Evolutionary conservation across 1,140 invertebrate species (phyloP), one percentile per base, ranked within the genome.

Genomic region (Pseudomyrmex pallidus): DNA sequence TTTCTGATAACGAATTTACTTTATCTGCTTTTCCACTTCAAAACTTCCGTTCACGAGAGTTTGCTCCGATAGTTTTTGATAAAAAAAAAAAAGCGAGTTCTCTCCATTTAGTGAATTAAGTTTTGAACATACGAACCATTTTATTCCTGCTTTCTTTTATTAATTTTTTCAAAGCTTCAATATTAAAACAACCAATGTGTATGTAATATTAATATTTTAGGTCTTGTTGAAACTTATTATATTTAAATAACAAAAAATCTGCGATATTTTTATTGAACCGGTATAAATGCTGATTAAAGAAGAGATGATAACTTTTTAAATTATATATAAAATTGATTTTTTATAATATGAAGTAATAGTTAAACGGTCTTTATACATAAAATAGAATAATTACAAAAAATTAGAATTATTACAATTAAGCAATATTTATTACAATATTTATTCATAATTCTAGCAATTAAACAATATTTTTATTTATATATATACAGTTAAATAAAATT

Each of bases 1-100:
- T 70, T 52, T 48, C 82, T 87, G 85, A 87, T 87, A 87, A 82
- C 74, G 63, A 82, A 84, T 64, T 70, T 44, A 57, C 57, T 84
- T 84, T 84, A 84, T 73, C 82, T 66, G 22, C 8, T 54, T 73
- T 87, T 59, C 67, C 52, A 46, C 67, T 61, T 61, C n/a, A 15
- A 13, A 62, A 59, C 66, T 73, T 72, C 54, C 54, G 12, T 46
- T 20, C 12, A 50, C 9, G 57, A 61, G 48, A 74, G 48, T 77
- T 17, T 3, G 63, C 12, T 46, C 17, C 46, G 50, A 2, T 7
- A 44, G n/a, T 10, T 9, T 35, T 2, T 22, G 59, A 76, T 12
- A 44, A 77, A 54, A 64, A 62, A 64, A 22, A 48, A 59, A 61
- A n/a, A 2, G n/a, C 35, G 10, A 35, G 35, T 35, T 7, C 8